phyloP scores from a whole-genome alignment of 2,888 invertebrate genomes.

The Tetrapedia diversipes region DNA sequence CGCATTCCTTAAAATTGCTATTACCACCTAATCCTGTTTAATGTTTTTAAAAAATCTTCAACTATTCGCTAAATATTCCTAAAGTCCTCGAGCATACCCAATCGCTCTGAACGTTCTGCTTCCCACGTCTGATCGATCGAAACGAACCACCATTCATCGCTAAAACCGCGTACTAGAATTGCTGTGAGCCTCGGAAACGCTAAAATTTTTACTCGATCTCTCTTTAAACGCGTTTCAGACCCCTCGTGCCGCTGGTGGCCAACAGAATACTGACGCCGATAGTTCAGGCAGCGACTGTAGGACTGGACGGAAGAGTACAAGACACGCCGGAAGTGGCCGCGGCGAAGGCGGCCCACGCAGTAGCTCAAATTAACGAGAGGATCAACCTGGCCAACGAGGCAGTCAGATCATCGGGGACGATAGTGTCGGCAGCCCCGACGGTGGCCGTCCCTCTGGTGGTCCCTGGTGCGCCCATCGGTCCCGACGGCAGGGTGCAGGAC shows the following conservation, averaged over 20 bases:
- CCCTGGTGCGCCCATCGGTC: slow-evolving; percentile 69
- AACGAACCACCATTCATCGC: no score
- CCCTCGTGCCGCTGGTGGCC: slow-evolving; percentile 27
- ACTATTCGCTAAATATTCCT: no score
- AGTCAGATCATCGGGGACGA: slow-evolving; percentile 28
- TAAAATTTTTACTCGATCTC: no score
- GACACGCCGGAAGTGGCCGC: slow-evolving; percentile 73
- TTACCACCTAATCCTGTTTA: no score
- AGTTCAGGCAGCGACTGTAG: slow-evolving; percentile 71
- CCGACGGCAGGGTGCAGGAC: slow-evolving; percentile 77
- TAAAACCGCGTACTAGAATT: no score
- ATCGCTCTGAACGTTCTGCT: no score
- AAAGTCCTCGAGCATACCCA: no score
- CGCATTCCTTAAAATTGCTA: no score
- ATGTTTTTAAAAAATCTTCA: no score
- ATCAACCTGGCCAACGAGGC: slow-evolving; percentile 51
- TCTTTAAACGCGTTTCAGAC: no score
- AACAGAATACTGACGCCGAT: slow-evolving; percentile 27
- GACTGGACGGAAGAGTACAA: slow-evolving; percentile 72
- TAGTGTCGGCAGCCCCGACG: background rate
- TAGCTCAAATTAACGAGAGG: slow-evolving; percentile 68
- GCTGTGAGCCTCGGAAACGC: no score
- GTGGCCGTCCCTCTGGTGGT: slow-evolving; percentile 30
- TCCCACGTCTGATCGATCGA: no score
- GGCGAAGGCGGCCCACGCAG: slow-evolving; percentile 73